A percentile compares a stretch with the other conserved stretches of the same genome.
These are phyloP conservation scores for Luperina nickerlii DNA, from an alignment of 2,888 invertebrate genomes.

Conservation along the genomic window DNA sequence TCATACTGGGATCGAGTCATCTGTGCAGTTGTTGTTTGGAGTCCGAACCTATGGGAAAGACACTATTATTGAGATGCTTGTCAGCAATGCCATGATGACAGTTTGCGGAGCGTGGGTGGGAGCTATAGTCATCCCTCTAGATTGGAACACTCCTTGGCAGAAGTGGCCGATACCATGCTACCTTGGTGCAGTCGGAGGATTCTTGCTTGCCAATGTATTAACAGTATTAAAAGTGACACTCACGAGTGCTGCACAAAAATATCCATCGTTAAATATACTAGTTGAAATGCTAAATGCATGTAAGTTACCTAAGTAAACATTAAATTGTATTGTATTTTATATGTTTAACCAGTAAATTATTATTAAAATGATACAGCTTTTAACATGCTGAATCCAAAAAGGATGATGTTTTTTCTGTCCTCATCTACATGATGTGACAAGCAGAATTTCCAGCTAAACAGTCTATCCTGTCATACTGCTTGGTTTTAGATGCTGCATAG, in stretches of 20 bases:
- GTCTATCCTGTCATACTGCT: no score
- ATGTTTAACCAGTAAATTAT: conserved; percentile 25
- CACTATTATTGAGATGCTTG: conserved; percentile 89
- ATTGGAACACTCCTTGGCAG: conserved; percentile 98
- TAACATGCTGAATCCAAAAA: neutral
- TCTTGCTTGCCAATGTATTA: conserved; percentile 89
- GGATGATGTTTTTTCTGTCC: neutral
- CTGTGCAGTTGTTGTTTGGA: conserved; percentile 89
- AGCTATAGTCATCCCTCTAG: conserved; percentile 95
- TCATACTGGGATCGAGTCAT: conserved; percentile 90
- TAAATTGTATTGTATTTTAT: conserved; percentile 42
- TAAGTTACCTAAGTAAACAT: conserved; percentile 74
- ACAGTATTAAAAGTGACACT: conserved; percentile 86
- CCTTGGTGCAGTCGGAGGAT: conserved; percentile 92
- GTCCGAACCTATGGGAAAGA: conserved; percentile 87
- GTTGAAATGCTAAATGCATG: conserved; percentile 78
- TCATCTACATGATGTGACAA: neutral
- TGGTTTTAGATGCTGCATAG: neutral
- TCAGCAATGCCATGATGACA: conserved; percentile 90
- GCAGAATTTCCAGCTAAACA: neutral
- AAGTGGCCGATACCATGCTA: conserved; percentile 94
- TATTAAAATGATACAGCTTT: conserved; percentile 8
- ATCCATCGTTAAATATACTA: conserved; percentile 79
- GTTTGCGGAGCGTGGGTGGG: conserved; percentile 96
- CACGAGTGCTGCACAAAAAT: conserved; percentile 80